phyloP scores from a whole-genome alignment of 2,797 vertebrate genomes.

The Gymnodraco acuticeps region DNA sequence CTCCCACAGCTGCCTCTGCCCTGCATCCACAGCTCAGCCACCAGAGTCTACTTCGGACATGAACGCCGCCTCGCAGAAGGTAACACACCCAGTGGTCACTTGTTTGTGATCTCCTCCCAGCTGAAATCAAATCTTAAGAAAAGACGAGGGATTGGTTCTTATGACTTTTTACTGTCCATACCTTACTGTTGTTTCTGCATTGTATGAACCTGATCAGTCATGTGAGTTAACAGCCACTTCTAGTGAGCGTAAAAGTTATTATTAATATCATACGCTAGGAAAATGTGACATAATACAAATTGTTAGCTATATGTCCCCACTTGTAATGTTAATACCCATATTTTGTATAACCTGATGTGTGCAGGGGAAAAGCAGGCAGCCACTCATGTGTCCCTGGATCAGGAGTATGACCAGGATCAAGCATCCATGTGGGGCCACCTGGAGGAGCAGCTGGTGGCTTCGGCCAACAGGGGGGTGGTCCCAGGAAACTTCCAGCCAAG shows the following conservation, averaged over 20 bases:
- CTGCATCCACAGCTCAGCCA: slow-evolving; percentile 91
- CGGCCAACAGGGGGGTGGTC: slow-evolving; percentile 87
- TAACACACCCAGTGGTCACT: slow-evolving; percentile 63
- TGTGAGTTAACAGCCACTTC: too few relatives aligned
- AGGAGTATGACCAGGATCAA: slow-evolving; percentile 93
- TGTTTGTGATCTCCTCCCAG: not conserved
- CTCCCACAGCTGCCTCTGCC: slow-evolving; percentile 95
- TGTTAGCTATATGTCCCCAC: too few relatives aligned
- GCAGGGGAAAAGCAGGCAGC: slow-evolving; percentile 98
- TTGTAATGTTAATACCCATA: too few relatives aligned
- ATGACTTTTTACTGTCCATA: too few relatives aligned
- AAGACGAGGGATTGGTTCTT: too few relatives aligned
- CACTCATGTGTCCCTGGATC: slow-evolving; percentile 94
- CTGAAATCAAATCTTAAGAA: not conserved
- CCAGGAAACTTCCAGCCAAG: slow-evolving; percentile 90
- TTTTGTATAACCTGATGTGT: not conserved
- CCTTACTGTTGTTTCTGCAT: too few relatives aligned
- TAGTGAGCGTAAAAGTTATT: too few relatives aligned
- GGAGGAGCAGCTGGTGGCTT: slow-evolving; percentile 92
- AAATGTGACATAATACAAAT: not conserved
- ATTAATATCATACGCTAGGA: not conserved
- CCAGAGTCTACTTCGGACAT: slow-evolving; percentile 95
- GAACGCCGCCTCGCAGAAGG: slow-evolving; percentile 94
- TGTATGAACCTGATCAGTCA: too few relatives aligned
- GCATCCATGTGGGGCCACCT: slow-evolving; percentile 93